Base-by-base conservation (phyloP, 2,113 vertebrate species). In the Pitta sordida region DNA sequence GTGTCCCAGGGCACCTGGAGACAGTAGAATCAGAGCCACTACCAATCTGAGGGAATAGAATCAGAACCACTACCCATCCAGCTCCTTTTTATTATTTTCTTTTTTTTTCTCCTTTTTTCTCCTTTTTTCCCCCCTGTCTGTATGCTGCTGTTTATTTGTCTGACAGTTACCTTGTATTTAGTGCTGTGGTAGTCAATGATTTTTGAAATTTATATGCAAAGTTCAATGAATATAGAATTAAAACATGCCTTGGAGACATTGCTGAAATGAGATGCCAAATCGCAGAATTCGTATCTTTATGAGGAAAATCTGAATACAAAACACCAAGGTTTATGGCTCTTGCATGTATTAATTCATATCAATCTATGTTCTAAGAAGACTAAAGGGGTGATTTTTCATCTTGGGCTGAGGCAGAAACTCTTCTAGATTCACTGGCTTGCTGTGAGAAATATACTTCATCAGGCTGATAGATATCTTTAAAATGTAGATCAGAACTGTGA, bases 391-490 rank as follows among this genome's bases (percentile, higher is more conserved):
- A 64, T 95, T 95, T 97, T 97, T 94, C 91, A 96, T 93, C 83
- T 88, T 80, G 49, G 70, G 63, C 70, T 37, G 71, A 96, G 95
- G 93, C 91, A 97, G 93, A 80, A 96, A 44, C 87, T 83, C 94
- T 55, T 73, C 55, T 83, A 94, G 93, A 97, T 97, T 97, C 97
- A 96, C 90, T 68, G 93, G 93, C 95, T 95, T 92, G 51, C 88
- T 94, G 49, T 78, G 78, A 55, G 48, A 94, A 87, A 68, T 84
- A 94, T 80, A 55, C 67, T 94, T 92, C 37, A 73, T 67, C 93
- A 91, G 84, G 76, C 79, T 97, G 94, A 96, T 95, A 93, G 93
- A 94, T 96, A 95, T 71, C 94, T 97, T 97, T 97, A 95, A 97
- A 97, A 97, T 97, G 94, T 95, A 97, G 97, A 98, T 97, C 82